phyloP scores from a whole-genome alignment of 2,888 invertebrate species.

The Coleophora flavipennella region DNA sequence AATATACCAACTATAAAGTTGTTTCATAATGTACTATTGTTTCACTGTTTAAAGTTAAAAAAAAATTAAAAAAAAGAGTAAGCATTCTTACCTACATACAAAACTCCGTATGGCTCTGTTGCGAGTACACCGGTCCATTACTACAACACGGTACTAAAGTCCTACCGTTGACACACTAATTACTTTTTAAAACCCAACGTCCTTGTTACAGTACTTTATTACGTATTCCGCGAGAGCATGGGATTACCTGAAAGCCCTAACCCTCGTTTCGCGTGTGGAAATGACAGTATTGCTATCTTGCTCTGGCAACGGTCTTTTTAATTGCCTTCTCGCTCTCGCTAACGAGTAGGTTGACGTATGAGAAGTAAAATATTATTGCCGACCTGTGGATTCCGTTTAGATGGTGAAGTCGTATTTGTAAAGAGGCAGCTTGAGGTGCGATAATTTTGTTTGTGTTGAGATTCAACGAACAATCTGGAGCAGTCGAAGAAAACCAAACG shows the following conservation, averaged over 20 bases:
- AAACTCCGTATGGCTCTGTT: too few relatives aligned
- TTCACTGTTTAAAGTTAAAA: too few relatives aligned
- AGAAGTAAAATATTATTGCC: slow-evolving; percentile 18
- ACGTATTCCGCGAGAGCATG: slow-evolving; percentile 26
- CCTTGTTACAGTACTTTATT: slow-evolving; percentile 21
- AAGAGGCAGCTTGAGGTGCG: background rate
- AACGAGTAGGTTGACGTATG: slow-evolving; percentile 14
- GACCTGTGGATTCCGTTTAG: slow-evolving; percentile 18
- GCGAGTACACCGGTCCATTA: background rate
- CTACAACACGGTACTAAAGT: background rate
- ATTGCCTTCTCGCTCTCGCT: too few relatives aligned
- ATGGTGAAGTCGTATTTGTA: slow-evolving; percentile 4
- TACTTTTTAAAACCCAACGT: slow-evolving; percentile 3
- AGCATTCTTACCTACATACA: too few relatives aligned
- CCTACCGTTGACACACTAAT: slow-evolving; percentile 1
- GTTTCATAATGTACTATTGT: too few relatives aligned
- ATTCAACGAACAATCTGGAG: background rate
- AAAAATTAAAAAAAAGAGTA: too few relatives aligned
- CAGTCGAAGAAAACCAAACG: background rate
- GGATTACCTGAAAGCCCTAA: slow-evolving; percentile 25
- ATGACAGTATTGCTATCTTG: slow-evolving; percentile 10
- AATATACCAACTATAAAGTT: too few relatives aligned
- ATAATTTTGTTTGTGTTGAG: background rate
- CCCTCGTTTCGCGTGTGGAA: slow-evolving; percentile 6
- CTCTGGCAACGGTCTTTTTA: slow-evolving; percentile 7